A percentile compares a stretch with the other conserved stretches of the same genome.
Evolutionary conservation across 2,797 vertebrate species (phyloP).

Genomic region (Poeciliopsis presidionis): DNA sequence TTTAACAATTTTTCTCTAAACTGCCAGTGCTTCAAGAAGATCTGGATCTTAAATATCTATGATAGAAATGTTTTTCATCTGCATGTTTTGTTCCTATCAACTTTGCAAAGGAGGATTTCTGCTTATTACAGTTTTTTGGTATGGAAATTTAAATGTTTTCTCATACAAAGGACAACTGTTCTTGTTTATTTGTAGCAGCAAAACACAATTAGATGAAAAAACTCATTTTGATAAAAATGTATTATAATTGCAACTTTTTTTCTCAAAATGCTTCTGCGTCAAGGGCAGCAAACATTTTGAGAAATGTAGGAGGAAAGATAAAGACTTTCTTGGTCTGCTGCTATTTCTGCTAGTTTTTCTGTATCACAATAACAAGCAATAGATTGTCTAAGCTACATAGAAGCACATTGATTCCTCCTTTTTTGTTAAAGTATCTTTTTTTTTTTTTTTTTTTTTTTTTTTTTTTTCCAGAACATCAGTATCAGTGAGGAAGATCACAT

Average conservation of each 20-base stretch:
- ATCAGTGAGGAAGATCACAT: conserved; percentile 63
- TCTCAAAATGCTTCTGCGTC: neutral
- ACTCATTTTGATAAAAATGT: neutral
- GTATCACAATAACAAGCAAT: conserved; percentile 40
- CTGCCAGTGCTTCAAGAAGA: neutral
- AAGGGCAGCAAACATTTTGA: conserved; percentile 42
- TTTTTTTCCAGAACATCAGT: conserved; percentile 34
- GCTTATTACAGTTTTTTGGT: neutral
- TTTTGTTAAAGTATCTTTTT: conserved; percentile 43
- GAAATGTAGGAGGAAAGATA: conserved; percentile 35
- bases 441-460: conserved; percentile 27
- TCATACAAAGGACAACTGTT: neutral
- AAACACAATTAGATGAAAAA: neutral
- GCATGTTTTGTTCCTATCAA: neutral
- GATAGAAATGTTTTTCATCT: neutral
- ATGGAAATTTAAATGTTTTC: neutral
- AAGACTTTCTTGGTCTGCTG: conserved; percentile 47
- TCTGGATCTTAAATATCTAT: neutral
- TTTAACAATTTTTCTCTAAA: neutral
- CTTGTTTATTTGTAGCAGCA: neutral
- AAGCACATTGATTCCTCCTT: conserved; percentile 35
- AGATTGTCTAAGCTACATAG: conserved; percentile 34
- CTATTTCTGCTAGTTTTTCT: conserved; percentile 36
- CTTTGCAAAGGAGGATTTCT: neutral
- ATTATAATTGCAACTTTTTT: neutral